Evolutionary conservation across 2,888 invertebrate species (phyloP).

Genomic region (Spilarctia lutea): DNA sequence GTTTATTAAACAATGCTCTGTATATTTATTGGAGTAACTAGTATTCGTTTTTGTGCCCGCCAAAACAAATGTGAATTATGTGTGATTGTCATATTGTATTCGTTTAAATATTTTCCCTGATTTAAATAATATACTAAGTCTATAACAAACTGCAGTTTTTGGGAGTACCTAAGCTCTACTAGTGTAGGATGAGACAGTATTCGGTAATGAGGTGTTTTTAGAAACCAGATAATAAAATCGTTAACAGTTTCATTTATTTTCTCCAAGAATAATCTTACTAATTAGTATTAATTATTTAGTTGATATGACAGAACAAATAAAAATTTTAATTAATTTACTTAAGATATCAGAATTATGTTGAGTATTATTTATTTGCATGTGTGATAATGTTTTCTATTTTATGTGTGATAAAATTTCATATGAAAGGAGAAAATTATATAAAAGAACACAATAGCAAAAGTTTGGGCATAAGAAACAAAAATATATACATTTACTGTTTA

Average conservation of each 20-base stretch:
- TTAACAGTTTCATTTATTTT: neutral
- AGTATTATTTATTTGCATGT: neutral
- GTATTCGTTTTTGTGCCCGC: neutral
- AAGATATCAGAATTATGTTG: neutral
- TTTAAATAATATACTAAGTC: too few relatives aligned
- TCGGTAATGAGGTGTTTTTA: too few relatives aligned
- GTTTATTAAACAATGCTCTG: too few relatives aligned
- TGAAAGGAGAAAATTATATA: neutral
- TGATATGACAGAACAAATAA: neutral
- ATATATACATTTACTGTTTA: slow-evolving; percentile 15
- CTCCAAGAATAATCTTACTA: neutral
- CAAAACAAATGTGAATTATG: neutral
- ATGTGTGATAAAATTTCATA: neutral
- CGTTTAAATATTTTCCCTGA: too few relatives aligned
- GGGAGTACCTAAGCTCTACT: too few relatives aligned
- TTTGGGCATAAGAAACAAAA: neutral
- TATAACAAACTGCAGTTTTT: too few relatives aligned
- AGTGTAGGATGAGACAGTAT: too few relatives aligned
- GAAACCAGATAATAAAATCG: neutral
- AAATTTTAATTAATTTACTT: neutral
- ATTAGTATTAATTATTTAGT: neutral
- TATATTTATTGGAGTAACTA: too few relatives aligned
- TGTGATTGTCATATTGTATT: too few relatives aligned
- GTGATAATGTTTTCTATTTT: neutral
- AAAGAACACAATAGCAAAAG: neutral